These are phyloP conservation scores for Anomalospiza imberbis DNA, from an alignment of 2,797 vertebrate genomes.

Conservation along the genomic window DNA sequence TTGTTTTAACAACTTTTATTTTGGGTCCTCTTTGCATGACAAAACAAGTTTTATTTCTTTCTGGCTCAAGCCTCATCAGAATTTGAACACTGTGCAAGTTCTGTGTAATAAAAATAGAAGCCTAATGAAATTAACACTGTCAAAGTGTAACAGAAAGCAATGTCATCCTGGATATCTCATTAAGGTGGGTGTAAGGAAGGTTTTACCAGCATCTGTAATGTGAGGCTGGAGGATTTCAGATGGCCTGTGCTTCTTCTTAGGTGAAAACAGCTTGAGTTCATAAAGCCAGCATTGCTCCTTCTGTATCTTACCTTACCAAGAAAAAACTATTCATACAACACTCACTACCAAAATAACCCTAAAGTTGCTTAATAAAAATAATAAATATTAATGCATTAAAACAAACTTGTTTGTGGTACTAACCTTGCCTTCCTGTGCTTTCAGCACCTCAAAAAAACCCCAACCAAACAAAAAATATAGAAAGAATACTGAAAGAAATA, in stretches of 20 bases:
- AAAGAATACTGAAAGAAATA: background rate
- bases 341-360: background rate
- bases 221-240: background rate
- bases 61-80: background rate
- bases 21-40: background rate
- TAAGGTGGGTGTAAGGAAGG: background rate
- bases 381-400: background rate
- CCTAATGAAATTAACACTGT: background rate
- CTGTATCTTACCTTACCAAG: background rate
- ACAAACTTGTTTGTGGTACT: background rate
- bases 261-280: background rate
- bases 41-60: background rate
- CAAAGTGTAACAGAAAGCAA: background rate
- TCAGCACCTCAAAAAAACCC: background rate
- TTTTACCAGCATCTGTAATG: background rate
- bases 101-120: background rate
- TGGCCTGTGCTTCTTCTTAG: background rate
- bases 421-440: background rate
- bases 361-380: background rate
- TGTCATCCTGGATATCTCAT: background rate
- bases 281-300: background rate
- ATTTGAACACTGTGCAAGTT: background rate
- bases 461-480: background rate
- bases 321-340: background rate
- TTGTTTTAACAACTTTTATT: background rate